phyloP scores from a whole-genome alignment of 1,140 invertebrate genomes.

The honey bee (Apis mellifera) region DNA sequence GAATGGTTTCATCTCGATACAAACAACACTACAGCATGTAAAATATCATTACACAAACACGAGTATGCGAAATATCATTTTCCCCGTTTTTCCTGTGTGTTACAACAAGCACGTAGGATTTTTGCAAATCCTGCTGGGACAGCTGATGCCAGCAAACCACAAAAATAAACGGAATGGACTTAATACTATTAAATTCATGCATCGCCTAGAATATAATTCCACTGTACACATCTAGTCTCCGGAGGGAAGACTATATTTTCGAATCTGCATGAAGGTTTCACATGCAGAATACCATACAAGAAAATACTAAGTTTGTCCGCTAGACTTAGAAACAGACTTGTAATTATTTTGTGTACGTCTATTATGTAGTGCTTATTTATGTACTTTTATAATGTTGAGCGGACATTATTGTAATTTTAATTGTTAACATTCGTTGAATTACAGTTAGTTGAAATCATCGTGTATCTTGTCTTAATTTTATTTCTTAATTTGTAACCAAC shows the following conservation, averaged over 20 bases:
- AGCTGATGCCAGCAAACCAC: background rate
- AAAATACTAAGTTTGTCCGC: background rate
- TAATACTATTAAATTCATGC: constrained; percentile 28
- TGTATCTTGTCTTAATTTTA: background rate
- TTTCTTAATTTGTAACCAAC: background rate
- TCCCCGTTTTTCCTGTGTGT: background rate
- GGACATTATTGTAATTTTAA: background rate
- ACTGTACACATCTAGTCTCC: background rate
- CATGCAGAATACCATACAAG: background rate
- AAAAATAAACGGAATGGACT: constrained; percentile 10
- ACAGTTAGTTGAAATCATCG: background rate
- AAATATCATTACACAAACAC: too few relatives aligned
- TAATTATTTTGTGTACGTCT: background rate
- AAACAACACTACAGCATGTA: too few relatives aligned
- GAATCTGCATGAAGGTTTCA: background rate
- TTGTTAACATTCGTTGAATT: background rate
- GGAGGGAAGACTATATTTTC: background rate
- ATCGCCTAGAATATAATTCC: constrained; percentile 16
- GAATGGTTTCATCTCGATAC: background rate
- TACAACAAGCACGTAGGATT: background rate
- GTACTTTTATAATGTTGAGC: background rate
- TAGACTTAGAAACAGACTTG: background rate
- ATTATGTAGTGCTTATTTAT: background rate
- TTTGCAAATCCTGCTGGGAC: background rate
- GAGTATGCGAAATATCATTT: background rate